These are phyloP conservation scores for Latrodectus elegans DNA, from an alignment of 2,888 invertebrate species.

Conservation along the genomic window DNA sequence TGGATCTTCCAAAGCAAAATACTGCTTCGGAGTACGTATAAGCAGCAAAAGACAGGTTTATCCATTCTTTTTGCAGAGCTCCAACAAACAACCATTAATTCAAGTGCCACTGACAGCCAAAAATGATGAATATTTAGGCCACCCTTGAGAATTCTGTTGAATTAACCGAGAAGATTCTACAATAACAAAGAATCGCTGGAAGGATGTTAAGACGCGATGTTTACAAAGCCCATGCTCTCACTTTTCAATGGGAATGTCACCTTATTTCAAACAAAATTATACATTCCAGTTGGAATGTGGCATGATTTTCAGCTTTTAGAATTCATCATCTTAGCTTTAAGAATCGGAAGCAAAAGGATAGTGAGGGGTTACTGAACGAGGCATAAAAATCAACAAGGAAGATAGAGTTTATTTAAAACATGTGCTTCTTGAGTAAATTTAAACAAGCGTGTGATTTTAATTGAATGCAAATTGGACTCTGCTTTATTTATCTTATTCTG, in stretches of 20 bases:
- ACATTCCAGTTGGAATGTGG: not conserved
- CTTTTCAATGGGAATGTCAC: not conserved
- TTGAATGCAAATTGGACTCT: too few species aligned
- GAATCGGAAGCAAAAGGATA: not conserved
- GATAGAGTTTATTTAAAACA: not conserved
- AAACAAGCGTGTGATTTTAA: too few species aligned
- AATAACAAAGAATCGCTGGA: not conserved
- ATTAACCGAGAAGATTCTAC: conserved; percentile 16
- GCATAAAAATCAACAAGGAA: not conserved
- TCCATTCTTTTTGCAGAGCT: not conserved
- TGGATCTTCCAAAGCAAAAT: conserved; percentile 1
- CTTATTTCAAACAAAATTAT: not conserved
- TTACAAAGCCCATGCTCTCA: conserved; percentile 26
- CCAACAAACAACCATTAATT: not conserved
- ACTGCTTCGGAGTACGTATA: not conserved
- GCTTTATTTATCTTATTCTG: too few species aligned
- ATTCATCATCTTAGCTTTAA: not conserved
- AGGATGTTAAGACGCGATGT: conserved; percentile 3
- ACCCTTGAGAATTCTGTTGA: conserved; percentile 25
- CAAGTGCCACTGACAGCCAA: conserved; percentile 10
- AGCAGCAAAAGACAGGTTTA: not conserved
- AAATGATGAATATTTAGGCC: conserved; percentile 46
- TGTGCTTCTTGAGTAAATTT: not conserved
- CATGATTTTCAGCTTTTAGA: not conserved
- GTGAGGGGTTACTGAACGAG: not conserved